Evolutionary conservation across 2,888 invertebrate genomes (phyloP).

Genomic region (Neoaliturus tenellus): DNA sequence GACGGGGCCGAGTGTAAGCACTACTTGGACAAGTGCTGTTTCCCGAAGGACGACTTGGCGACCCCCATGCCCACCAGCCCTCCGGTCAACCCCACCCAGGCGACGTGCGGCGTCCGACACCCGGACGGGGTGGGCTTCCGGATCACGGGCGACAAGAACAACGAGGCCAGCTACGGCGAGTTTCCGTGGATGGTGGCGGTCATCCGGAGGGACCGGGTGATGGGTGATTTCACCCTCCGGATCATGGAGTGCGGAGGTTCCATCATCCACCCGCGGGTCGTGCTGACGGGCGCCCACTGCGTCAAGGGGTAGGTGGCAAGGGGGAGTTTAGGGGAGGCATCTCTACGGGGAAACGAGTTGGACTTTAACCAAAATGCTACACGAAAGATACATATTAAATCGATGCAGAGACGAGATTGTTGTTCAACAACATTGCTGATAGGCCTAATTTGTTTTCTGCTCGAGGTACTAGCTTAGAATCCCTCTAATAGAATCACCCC

Average conservation of each 20-base stretch:
- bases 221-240: constrained; percentile 74
- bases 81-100: background rate
- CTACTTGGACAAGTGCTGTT: constrained; percentile 41
- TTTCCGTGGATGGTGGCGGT: constrained; percentile 89
- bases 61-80: background rate
- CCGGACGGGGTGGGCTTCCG: constrained; percentile 66
- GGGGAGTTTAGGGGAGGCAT: too few species aligned
- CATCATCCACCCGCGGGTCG: constrained; percentile 84
- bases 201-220: constrained; percentile 76
- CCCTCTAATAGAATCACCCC: too few species aligned
- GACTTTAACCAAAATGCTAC: too few species aligned
- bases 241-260: constrained; percentile 89
- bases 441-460: too few species aligned
- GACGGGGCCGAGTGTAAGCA: background rate
- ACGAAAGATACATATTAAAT: too few species aligned
- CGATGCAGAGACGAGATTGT: too few species aligned
- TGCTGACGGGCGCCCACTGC: constrained; percentile 90
- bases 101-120: background rate
- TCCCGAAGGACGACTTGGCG: background rate
- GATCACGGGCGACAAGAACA: constrained; percentile 77
- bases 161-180: constrained; percentile 85
- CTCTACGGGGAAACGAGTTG: too few species aligned
- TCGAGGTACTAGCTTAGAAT: too few species aligned
- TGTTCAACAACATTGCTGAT: too few species aligned
- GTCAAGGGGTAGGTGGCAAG: constrained; percentile 75